Percentiles rank a stretch among this genome's conserved stretches.
Conservation (phyloP, 1,140 invertebrate species). For the Monochamus saltuarius region DNA sequence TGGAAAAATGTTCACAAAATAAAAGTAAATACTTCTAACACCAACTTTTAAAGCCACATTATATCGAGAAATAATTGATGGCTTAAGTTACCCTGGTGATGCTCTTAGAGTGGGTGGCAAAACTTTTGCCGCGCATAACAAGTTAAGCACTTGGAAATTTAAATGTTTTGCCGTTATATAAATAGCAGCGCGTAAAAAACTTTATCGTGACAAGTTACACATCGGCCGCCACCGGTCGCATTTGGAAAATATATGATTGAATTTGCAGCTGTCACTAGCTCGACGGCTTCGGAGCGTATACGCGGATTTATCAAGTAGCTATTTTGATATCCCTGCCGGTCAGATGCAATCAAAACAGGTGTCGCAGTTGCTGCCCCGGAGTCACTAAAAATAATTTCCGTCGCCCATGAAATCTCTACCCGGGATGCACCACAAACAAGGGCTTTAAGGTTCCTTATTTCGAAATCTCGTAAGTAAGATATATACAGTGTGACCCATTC, state of each 20-base stretch:
- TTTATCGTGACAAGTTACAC: not conserved
- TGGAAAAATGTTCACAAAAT: too few species aligned
- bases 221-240: not conserved
- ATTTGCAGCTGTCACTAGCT: constrained; percentile 19
- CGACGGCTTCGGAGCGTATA: not conserved
- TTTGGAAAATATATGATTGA: constrained; percentile 5
- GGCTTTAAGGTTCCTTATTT: not conserved
- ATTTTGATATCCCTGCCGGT: constrained; percentile 25
- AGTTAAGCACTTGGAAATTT: not conserved
- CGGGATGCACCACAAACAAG: not conserved
- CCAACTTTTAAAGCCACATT: too few species aligned
- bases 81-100: not conserved
- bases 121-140: not conserved
- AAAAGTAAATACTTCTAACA: too few species aligned
- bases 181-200: not conserved
- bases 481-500: too few species aligned
- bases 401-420: not conserved
- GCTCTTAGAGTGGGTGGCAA: not conserved
- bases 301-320: not conserved
- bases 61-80: not conserved
- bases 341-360: constrained; percentile 17
- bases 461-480: not conserved
- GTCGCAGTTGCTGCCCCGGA: not conserved
- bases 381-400: not conserved
- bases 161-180: not conserved